Conservation (phyloP, 53 echinoderm and acorn worm genomes). For the Luidia sarsii region DNA sequence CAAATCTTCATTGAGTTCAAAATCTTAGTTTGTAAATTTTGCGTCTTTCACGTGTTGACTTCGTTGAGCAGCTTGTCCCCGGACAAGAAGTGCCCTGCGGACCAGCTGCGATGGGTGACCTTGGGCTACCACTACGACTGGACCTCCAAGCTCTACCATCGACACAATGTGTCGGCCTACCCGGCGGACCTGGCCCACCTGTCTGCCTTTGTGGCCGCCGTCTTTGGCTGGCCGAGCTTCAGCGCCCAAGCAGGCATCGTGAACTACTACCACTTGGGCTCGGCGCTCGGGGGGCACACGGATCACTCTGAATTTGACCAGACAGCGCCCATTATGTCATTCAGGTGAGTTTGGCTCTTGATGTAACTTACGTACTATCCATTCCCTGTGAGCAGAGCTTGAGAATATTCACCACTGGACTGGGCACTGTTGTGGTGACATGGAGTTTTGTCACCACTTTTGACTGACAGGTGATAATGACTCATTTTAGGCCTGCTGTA, state of each 20-base stretch:
- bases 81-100: conserved; percentile 31
- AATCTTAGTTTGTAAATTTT: background rate
- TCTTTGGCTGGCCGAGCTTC: conserved; percentile 64
- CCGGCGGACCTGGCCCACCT: conserved; percentile 68
- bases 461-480: no score
- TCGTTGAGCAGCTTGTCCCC: background rate
- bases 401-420: no score
- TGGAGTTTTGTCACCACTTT: no score
- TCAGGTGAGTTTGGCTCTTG: conserved; percentile 83
- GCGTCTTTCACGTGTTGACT: background rate
- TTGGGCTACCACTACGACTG: conserved; percentile 95
- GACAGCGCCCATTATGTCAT: conserved; percentile 81
- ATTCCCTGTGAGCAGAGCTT: no score
- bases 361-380: no score
- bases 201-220: conserved; percentile 56
- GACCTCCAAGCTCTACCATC: conserved; percentile 77
- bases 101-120: conserved; percentile 91
- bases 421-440: no score
- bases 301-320: conserved; percentile 93
- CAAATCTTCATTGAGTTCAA: no score
- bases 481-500: no score
- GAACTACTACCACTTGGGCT: conserved; percentile 85
- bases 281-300: conserved; percentile 88
- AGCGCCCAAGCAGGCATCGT: conserved; percentile 83
- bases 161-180: conserved; percentile 58